Base-by-base conservation (phyloP, 2,797 vertebrate species). In the Octomys mimax region DNA sequence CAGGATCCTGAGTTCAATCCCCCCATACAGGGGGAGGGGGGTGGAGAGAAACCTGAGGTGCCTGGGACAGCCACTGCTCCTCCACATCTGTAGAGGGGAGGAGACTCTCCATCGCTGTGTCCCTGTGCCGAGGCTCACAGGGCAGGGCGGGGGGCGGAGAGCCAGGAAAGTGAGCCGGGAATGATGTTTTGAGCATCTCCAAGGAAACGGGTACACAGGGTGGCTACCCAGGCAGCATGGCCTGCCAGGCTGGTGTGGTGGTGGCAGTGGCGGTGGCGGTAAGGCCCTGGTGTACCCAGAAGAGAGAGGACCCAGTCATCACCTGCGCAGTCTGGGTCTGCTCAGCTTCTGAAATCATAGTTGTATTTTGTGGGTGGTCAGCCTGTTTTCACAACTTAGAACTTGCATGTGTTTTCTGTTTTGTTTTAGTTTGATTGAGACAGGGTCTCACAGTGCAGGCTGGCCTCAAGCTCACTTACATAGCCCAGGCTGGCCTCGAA, bases 161-260 rank as follows among this genome's bases (percentile, higher is more conserved):
- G 16, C 61, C 78, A 14, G 64, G 46, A 73, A 49, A 33, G 31
- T 33, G 62, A 87, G 75, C 49, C 16, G 28, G 82, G n/a, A 52
- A n/a, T 33, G 62, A 6, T 81, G 36, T 18, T 64, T 12, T 22
- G n/a, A 96, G 84, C 3, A 6, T 94, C 96, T 92, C 79, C 87
- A 54, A 11, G n/a, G 49, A 6, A 49, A 66, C 62, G 3, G 18
- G 62, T 71, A 57, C 39, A 0, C 21, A 33, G n/a, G 14, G 1
- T 1, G 36, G 10, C n/a, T 28, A 36, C 42, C 28, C n/a, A 2
- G 13, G 6, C 1, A 36, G 52, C 21, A 28, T 1, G 1, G 5
- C 16, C 89, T 66, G 84, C 39, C n/a, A 6, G 90, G 57, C 94
- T 68, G 80, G 39, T 22, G 5, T 13, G 21, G 49, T 7, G 4